A percentile compares a stretch with the other conserved stretches of the same genome.
These are phyloP conservation scores for Lissocephala sabroskyi DNA, from an alignment of 2,888 invertebrate species.

Conservation along the genomic window DNA sequence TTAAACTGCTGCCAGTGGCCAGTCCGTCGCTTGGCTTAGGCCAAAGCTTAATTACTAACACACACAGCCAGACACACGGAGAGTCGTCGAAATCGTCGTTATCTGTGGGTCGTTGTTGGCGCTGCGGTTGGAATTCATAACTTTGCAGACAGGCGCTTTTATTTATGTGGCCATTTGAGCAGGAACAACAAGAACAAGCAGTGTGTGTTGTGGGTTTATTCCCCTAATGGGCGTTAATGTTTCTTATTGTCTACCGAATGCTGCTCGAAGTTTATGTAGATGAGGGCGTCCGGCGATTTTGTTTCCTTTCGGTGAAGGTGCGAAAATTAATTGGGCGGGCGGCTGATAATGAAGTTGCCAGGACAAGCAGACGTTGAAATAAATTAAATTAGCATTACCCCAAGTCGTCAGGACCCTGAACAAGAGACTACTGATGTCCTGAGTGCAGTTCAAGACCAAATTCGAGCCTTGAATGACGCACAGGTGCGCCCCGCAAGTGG, in stretches of 20 bases:
- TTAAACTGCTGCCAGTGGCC: constrained; percentile 34
- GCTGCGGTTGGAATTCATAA: constrained; percentile 56
- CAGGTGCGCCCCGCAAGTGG: no score
- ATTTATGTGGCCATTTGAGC: constrained; percentile 49
- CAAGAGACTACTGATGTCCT: no score
- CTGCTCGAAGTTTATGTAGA: not conserved
- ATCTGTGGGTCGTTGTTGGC: constrained; percentile 17
- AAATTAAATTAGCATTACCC: no score
- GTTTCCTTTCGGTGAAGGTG: not conserved
- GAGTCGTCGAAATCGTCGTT: not conserved
- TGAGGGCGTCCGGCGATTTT: not conserved
- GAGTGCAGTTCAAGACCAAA: no score
- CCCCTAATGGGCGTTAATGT: constrained; percentile 58
- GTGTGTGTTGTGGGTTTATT: not conserved
- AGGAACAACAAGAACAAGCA: not conserved
- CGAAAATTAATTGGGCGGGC: no score
- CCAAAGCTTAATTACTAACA: constrained; percentile 52
- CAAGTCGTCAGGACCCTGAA: no score
- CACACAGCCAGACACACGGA: not conserved
- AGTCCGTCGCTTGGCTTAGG: constrained; percentile 21
- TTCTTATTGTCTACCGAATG: constrained; percentile 42
- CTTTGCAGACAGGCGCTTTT: constrained; percentile 53
- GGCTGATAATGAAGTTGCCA: no score
- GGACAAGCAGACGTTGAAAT: no score
- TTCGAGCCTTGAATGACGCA: no score